These are phyloP conservation scores for Stenoptilia bipunctidactyla DNA, from an alignment of 2,888 invertebrate genomes.

Conservation along the genomic window DNA sequence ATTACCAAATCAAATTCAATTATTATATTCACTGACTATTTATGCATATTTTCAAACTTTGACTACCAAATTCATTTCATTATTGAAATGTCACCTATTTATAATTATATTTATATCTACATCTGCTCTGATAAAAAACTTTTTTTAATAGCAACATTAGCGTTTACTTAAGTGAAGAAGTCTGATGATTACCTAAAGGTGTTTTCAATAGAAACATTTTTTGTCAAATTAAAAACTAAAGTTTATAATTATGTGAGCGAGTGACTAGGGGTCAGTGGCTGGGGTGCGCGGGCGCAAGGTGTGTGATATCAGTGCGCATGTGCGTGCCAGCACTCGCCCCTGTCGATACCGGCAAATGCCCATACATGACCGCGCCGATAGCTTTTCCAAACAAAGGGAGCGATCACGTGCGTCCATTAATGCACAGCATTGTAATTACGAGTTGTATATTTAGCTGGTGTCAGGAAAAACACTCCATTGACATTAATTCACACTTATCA, in stretches of 20 bases:
- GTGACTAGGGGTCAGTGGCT: slow-evolving; percentile 40
- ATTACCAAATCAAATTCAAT: too few relatives aligned
- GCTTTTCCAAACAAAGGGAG: slow-evolving; percentile 40
- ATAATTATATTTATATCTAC: too few relatives aligned
- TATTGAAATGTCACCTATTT: neutral
- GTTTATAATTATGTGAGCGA: neutral
- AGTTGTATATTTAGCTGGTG: slow-evolving; percentile 11
- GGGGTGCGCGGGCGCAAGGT: slow-evolving; percentile 59
- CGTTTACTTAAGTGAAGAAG: neutral
- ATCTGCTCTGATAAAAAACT: too few relatives aligned
- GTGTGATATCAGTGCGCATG: slow-evolving; percentile 66
- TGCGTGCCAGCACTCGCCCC: slow-evolving; percentile 42
- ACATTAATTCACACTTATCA: slow-evolving; percentile 28
- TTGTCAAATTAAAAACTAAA: neutral
- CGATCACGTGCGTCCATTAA: slow-evolving; percentile 23
- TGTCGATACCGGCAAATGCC: slow-evolving; percentile 25
- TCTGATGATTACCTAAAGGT: neutral
- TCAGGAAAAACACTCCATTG: slow-evolving; percentile 20
- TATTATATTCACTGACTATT: too few relatives aligned
- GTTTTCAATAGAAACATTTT: neutral
- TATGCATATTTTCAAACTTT: too few relatives aligned
- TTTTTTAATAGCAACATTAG: neutral
- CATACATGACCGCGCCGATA: slow-evolving; percentile 24
- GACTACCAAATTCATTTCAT: neutral
- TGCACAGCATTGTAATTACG: slow-evolving; percentile 1